Evolutionary conservation across 2,797 vertebrate species (phyloP), one percentile per base, ranked within the genome.

Genomic region (Hemitrygon akajei): DNA sequence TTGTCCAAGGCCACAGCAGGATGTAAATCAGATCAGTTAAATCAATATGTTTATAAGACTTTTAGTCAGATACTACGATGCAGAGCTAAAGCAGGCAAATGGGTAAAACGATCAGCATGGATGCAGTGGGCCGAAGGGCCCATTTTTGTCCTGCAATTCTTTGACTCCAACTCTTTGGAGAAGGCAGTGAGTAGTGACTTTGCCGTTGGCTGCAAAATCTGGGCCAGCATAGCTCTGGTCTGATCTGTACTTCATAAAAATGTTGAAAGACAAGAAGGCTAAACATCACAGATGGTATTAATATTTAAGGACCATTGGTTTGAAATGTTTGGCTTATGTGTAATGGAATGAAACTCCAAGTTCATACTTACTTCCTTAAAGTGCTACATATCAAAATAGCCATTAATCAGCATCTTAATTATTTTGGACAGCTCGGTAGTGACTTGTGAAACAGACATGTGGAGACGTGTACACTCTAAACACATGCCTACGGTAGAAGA

Each of bases 351-450:
- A 34, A 91, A 91, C 71, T 40, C 89, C 37, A 91, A 66, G 63
- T 66, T 34, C n/a, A 71, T 40, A 40, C 25, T 56, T 47, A 3
- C 30, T 56, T 93, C 73, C 71, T 69, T 37, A 69, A 66, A 89
- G 66, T 22, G n/a, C 18, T 37, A 37, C n/a, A 4, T 69, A 37
- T 66, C 47, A 89, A 37, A 63, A 27, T 75, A 47, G 27, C 16
- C 27, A 92, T 30, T 75, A n/a, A 73, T 92, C 89, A 92, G 34
- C 69, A 73, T 92, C 91, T 56, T 84, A 84, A 84, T 84, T 47
- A 75, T 4, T 75, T 27, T 22, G 37, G 91, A 75, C 7, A 92
- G 22, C 40, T 75, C 14, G 3, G 3, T 56, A 16, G 40, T 30
- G 91, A 56, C 71, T 47, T 92, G n/a, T 37, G 69, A 75, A 75